Evolutionary conservation across 1,140 invertebrate species (phyloP), one percentile per base, ranked within the genome.

Genomic region (Camponotus vicinus): DNA sequence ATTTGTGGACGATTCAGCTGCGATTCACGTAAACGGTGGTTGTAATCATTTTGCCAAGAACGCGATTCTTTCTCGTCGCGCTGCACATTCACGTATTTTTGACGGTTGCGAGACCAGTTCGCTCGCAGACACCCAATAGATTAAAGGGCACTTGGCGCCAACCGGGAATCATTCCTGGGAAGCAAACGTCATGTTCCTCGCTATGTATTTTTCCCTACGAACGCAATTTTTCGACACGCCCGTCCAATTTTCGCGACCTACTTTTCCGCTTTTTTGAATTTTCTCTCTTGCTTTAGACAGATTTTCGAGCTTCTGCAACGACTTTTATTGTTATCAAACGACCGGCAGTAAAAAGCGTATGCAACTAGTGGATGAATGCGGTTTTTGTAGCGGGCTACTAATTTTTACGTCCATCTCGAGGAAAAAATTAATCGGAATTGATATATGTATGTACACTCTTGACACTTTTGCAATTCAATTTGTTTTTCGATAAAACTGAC

Each of bases 131-230:
- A 86, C 32, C 49, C 82, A 75, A 88, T 89, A 86, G 84, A 82
- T 91, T 69, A 86, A 85, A 79, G 84, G 37, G 63, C 73, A 79
- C 82, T 86, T 67, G 84, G 69, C 77, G 69, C 82, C 83, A 77
- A 55, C 76, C 49, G 45, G 3, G 61, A 88, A 90, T 80, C 77
- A 69, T 86, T 82, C 59, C 37, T n/a, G 42, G 52, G 11, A 70
- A 78, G 55, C 80, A 69, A 80, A 88, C 49, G 85, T 82, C 85
- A 52, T 40, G 40, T 55, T 75, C 40, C 67, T 89, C 69, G 32
- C 79, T 45, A 61, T 75, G 79, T 69, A 83, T 83, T 83, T 75
- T 45, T 75, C 79, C 57, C 32, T 13, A 34, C 69, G 32, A 83
- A 61, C 42, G 69, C 52, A 49, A 82, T 82, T 82, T 82, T 82